Evolutionary conservation across 2,797 vertebrate species (phyloP).

Genomic region (Cossypha heuglini): DNA sequence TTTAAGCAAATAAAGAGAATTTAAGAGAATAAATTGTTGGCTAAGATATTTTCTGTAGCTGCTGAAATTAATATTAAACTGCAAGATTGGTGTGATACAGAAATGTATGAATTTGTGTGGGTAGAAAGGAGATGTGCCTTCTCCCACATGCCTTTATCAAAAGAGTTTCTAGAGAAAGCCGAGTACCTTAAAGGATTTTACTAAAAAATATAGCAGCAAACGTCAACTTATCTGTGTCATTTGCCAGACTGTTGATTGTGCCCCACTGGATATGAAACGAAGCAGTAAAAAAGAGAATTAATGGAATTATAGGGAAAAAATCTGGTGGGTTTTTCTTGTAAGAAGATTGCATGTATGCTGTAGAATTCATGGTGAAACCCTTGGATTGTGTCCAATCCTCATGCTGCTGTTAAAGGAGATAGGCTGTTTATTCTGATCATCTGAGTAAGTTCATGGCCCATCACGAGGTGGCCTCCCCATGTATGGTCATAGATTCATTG

Average conservation of each 20-base stretch:
- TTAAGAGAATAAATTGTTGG: not conserved
- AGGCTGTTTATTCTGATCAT: not conserved
- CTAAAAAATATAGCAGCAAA: not conserved
- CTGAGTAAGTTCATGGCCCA: not conserved
- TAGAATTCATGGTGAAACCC: not conserved
- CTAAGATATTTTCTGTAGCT: not conserved
- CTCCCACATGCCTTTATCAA: rapidly evolving
- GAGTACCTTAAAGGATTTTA: not conserved
- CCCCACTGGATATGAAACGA: not conserved
- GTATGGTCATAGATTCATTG: not conserved
- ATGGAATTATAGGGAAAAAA: not conserved
- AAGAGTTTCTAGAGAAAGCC: not conserved
- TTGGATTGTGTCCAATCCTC: not conserved
- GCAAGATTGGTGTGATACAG: not conserved
- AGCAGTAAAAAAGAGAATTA: not conserved
- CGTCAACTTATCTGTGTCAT: rapidly evolving
- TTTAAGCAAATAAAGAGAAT: not conserved
- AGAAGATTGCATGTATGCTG: not conserved
- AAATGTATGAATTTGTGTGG: not conserved
- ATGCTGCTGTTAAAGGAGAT: not conserved
- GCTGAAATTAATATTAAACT: not conserved
- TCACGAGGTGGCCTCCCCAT: not conserved
- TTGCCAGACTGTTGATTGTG: not conserved
- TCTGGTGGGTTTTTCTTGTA: not conserved
- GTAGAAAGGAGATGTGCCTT: not conserved